Percentiles rank a stretch among this genome's conserved stretches.
These are phyloP conservation scores for Pituophis catenifer DNA, from an alignment of 2,113 vertebrate genomes.

Conservation along the genomic window DNA sequence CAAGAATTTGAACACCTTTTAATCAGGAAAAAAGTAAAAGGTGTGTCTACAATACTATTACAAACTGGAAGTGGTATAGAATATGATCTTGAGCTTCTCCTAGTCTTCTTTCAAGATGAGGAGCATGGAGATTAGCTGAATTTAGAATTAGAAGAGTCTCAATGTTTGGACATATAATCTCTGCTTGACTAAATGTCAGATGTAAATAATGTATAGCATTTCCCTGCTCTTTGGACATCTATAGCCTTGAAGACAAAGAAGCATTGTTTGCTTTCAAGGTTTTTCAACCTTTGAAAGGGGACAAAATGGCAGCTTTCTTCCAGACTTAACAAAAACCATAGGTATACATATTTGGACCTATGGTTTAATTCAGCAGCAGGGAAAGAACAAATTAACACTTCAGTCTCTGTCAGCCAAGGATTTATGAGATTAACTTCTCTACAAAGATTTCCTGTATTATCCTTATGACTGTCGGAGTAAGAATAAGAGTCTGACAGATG, in stretches of 20 bases:
- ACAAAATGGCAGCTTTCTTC: slow-evolving; percentile 4
- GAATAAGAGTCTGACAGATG: background rate
- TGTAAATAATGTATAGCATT: slow-evolving; percentile 26
- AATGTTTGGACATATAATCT: slow-evolving; percentile 18
- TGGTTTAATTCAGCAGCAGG: background rate
- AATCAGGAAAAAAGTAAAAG: background rate
- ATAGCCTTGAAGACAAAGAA: background rate
- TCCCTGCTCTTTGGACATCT: background rate
- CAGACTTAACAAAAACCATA: background rate
- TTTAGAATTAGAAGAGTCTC: slow-evolving; percentile 11
- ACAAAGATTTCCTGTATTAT: background rate
- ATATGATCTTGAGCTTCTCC: background rate
- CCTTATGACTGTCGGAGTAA: background rate
- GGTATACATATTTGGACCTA: background rate
- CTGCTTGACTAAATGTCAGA: slow-evolving; percentile 6
- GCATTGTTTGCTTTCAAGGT: slow-evolving; percentile 21
- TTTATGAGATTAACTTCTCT: slow-evolving; percentile 13
- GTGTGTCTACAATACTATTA: background rate
- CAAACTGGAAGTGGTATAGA: background rate
- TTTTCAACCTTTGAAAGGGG: background rate
- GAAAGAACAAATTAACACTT: slow-evolving; percentile 31
- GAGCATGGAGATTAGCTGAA: slow-evolving; percentile 9
- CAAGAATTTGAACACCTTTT: background rate
- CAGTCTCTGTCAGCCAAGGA: background rate
- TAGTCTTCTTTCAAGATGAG: background rate